phyloP scores from a whole-genome alignment of 2,113 vertebrate species.

The Neoarius graeffei region DNA sequence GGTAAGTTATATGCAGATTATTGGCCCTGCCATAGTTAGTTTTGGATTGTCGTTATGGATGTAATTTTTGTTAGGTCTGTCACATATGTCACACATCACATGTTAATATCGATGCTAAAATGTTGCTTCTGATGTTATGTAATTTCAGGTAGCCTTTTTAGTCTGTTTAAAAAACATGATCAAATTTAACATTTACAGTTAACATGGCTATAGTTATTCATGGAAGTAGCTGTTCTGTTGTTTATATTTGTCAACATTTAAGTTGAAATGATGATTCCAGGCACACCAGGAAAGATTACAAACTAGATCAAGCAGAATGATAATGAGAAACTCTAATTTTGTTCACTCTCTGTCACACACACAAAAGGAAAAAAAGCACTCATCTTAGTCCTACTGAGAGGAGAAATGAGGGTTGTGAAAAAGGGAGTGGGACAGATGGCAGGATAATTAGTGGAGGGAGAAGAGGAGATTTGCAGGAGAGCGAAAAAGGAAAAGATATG shows the following conservation, averaged over 20 bases:
- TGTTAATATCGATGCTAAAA: background rate
- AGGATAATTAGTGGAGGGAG: slow-evolving; percentile 33
- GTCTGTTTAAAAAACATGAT: background rate
- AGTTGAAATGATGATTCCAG: background rate
- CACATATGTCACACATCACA: background rate
- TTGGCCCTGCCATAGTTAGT: background rate
- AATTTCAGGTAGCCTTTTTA: background rate
- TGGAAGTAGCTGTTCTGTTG: background rate
- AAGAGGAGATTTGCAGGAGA: slow-evolving; percentile 31
- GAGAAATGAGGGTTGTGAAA: slow-evolving; percentile 40
- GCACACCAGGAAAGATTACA: background rate
- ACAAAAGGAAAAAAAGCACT: background rate
- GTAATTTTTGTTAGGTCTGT: background rate
- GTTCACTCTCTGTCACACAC: background rate
- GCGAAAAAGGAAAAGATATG: background rate
- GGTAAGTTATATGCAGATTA: background rate
- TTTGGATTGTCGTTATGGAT: background rate
- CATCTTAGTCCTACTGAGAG: slow-evolving; percentile 36
- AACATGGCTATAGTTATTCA: background rate
- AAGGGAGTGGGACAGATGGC: slow-evolving; percentile 44
- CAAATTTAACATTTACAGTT: background rate
- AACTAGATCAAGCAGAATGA: slow-evolving; percentile 4
- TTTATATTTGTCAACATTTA: background rate
- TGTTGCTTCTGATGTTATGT: background rate
- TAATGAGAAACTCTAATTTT: slow-evolving; percentile 8